Conservation (phyloP, 2,797 vertebrate genomes). For the Neostethus bicornis region DNA sequence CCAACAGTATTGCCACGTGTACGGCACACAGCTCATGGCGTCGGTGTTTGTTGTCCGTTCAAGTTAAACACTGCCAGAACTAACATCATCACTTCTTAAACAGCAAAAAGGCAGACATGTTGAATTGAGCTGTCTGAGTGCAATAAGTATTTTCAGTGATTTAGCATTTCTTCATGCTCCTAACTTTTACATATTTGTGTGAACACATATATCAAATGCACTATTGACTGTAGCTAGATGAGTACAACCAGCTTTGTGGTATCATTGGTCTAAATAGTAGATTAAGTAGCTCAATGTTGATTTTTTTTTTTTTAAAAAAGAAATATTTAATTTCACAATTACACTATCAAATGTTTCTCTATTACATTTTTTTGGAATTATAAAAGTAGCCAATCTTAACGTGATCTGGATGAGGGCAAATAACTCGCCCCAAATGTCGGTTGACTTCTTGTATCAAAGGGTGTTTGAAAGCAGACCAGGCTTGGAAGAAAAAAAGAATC, state of each 20-base stretch:
- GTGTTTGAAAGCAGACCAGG: slow-evolving; percentile 68
- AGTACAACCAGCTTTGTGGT: slow-evolving; percentile 79
- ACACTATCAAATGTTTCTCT: slow-evolving; percentile 65
- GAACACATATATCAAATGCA: slow-evolving; percentile 84
- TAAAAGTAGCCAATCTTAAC: slow-evolving; percentile 72
- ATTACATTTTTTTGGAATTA: slow-evolving; percentile 59
- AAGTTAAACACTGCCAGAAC: slow-evolving; percentile 76
- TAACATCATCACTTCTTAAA: slow-evolving; percentile 63
- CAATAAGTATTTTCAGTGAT: slow-evolving; percentile 67
- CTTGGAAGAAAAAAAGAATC: slow-evolving; percentile 51
- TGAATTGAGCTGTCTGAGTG: slow-evolving; percentile 61
- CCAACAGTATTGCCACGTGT: slow-evolving; percentile 73
- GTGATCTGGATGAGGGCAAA: slow-evolving; percentile 68
- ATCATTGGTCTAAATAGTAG: slow-evolving; percentile 79
- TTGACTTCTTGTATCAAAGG: slow-evolving; percentile 70
- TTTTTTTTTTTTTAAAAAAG: too few species aligned
- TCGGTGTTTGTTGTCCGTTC: slow-evolving; percentile 69
- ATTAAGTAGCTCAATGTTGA: slow-evolving; percentile 75
- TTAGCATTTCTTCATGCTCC: slow-evolving; percentile 78
- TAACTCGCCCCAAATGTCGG: slow-evolving; percentile 60
- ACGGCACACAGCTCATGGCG: slow-evolving; percentile 67
- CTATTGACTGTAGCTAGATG: slow-evolving; percentile 83
- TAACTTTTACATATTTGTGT: slow-evolving; percentile 79
- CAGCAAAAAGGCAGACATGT: slow-evolving; percentile 62
- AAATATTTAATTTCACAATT: slow-evolving; percentile 67